Percentiles rank a stretch among this genome's conserved stretches.
phyloP scores from a whole-genome alignment of 2,797 vertebrate species.

The Darevskia mixta region DNA sequence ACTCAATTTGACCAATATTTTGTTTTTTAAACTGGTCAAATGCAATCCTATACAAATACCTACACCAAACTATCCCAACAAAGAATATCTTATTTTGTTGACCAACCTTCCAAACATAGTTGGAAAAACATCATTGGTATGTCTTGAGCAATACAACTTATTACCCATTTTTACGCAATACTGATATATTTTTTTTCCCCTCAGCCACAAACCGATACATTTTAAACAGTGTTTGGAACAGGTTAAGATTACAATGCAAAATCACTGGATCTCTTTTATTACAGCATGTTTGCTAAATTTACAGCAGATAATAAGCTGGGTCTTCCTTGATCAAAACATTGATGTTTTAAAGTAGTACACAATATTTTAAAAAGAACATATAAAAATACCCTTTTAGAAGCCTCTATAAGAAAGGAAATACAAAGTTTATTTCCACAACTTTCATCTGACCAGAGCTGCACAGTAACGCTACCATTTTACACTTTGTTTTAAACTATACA shows the following conservation, averaged over 20 bases:
- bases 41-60: too few species aligned
- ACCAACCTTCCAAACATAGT: not conserved
- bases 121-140: not conserved
- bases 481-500: conserved; percentile 83
- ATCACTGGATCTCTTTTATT: conserved; percentile 84
- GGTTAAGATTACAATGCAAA: conserved; percentile 79
- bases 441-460: conserved; percentile 83
- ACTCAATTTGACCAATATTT: not conserved
- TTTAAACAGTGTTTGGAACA: not conserved
- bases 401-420: conserved; percentile 87
- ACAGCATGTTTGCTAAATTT: conserved; percentile 84
- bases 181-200: not conserved
- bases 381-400: conserved; percentile 87
- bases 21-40: not conserved
- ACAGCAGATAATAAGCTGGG: conserved; percentile 85
- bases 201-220: not conserved
- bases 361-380: conserved; percentile 85
- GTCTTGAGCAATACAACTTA: not conserved
- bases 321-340: conserved; percentile 82
- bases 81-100: not conserved
- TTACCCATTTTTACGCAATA: not conserved
- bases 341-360: conserved; percentile 84
- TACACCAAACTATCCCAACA: too few species aligned
- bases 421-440: conserved; percentile 85
- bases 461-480: conserved; percentile 82